Conservation (phyloP, 2,113 vertebrate genomes). For the Oryzias woworae region DNA sequence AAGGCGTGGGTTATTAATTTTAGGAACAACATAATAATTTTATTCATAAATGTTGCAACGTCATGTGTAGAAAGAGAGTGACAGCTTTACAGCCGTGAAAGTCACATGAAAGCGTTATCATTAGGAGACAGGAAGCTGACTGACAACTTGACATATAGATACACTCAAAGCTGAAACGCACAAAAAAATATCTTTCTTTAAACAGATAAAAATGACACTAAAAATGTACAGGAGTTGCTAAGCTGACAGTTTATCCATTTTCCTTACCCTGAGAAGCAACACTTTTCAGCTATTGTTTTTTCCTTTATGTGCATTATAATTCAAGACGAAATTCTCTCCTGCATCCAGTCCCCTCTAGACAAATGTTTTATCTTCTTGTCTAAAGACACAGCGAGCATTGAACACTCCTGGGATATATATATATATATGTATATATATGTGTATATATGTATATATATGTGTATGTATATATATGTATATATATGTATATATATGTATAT, state of each 20-base stretch:
- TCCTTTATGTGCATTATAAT: constrained; percentile 40
- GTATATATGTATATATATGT: too few species aligned
- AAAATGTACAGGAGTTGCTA: constrained; percentile 9
- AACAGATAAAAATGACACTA: constrained; percentile 27
- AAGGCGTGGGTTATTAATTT: too few species aligned
- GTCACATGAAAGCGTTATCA: neutral
- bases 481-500: neutral
- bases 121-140: neutral
- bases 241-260: constrained; percentile 34
- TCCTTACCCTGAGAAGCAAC: constrained; percentile 17
- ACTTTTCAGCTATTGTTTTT: constrained; percentile 28
- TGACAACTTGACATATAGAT: constrained; percentile 5
- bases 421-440: too few species aligned
- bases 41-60: too few species aligned
- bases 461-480: neutral
- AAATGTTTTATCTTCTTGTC: constrained; percentile 59
- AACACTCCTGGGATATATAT: constrained; percentile 43
- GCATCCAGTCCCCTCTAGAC: constrained; percentile 44
- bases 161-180: constrained; percentile 15
- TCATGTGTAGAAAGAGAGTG: too few species aligned
- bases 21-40: too few species aligned
- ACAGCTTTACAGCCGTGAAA: too few species aligned
- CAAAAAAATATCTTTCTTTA: neutral
- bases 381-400: constrained; percentile 46
- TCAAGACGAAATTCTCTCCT: constrained; percentile 53